Evolutionary conservation across 2,797 vertebrate species (phyloP), one percentile per base, ranked within the genome.

Genomic region (Calcarius lapponicus): DNA sequence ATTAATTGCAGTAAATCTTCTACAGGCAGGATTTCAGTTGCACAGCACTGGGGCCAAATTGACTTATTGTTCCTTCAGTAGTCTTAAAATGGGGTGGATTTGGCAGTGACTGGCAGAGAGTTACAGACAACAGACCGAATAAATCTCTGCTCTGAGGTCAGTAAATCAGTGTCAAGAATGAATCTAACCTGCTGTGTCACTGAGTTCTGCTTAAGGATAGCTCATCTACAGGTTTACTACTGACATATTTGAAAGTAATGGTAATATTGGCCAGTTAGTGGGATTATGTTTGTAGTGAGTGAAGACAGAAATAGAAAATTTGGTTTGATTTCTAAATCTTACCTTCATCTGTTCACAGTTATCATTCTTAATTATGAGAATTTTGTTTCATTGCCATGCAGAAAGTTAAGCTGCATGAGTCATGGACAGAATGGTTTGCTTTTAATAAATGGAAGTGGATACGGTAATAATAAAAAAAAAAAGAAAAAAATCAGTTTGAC

Each of bases 401-500:
- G 85, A 96, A 96, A 88, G 91, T 87, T 80, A 78, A 95, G 69
- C 86, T 80, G 87, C 36, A 85, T 97, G 95, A 97, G 81, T 97
- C 97, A 97, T 64, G 90, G 70, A 66, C 62, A 96, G 94, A 97
- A 81, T 45, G 90, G 86, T 96, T 96, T 95, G 83, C 81, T 96
- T 95, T 95, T 95, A 96, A 93, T 95, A 96, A 94, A 94, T 95
- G 45, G 88, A 80, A 95, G 96, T 95, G 95, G 95, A 92, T 91
- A 93, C 14, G 5, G 86, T 92, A 95, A 94, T 94, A 91, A 92
- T 43, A 80, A 87, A 8, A 78, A 94, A 94, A 82, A 83, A 60
- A 22, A 4, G 65, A 61, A 64, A 60, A 80, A 80, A 42, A 40
- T 82, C 83, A 83, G 85, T 96, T 96, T 2, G 96, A 95, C 96